phyloP scores from a whole-genome alignment of 1,140 invertebrate genomes.

The Augochlora pura region DNA sequence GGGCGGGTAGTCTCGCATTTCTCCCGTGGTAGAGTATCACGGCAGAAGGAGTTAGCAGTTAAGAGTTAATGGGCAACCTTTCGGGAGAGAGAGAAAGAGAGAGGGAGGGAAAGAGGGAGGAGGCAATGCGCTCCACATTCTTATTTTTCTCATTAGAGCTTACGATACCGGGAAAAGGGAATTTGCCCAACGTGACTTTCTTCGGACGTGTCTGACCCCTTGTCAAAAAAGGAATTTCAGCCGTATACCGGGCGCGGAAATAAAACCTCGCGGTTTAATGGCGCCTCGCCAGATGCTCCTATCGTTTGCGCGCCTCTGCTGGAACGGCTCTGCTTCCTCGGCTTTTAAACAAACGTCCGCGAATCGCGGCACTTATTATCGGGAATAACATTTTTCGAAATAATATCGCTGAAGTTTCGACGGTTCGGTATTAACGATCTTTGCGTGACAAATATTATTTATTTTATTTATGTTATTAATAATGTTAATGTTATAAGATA shows the following conservation, averaged over 20 bases:
- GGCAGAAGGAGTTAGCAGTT: slow-evolving; percentile 1
- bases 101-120: no score
- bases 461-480: no score
- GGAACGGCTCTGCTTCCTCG: not conserved
- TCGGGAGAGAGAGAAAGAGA: no score
- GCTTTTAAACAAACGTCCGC: not conserved
- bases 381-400: no score
- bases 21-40: not conserved
- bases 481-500: no score
- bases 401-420: no score
- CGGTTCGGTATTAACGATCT: no score
- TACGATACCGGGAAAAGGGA: not conserved
- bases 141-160: slow-evolving; percentile 1
- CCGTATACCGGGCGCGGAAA: not conserved
- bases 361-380: not conserved
- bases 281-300: not conserved
- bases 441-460: no score
- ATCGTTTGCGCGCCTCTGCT: not conserved
- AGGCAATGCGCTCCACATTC: slow-evolving; percentile 1
- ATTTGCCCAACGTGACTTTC: slow-evolving; percentile 5
- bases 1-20: not conserved
- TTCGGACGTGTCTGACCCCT: not conserved
- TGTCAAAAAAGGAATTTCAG: not conserved
- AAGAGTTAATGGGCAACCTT: slow-evolving; percentile 1
- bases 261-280: slow-evolving; percentile 1